phyloP scores from a whole-genome alignment of 1,140 invertebrate genomes.

The Piezodorus guildinii region DNA sequence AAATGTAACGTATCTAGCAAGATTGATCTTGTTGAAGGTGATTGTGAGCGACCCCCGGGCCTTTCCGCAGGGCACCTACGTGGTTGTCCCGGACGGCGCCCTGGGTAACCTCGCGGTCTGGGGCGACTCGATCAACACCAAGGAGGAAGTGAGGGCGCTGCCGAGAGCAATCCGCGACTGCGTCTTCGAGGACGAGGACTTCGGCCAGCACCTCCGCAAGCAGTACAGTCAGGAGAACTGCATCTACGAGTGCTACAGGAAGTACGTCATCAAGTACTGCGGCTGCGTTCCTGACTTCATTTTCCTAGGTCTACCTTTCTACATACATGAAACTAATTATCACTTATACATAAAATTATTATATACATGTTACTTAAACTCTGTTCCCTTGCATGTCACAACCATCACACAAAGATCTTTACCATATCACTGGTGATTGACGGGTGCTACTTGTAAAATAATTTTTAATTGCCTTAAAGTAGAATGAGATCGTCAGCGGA shows the following conservation, averaged over 20 bases:
- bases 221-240: slow-evolving; percentile 29
- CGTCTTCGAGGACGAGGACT: slow-evolving; percentile 4
- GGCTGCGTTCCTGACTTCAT: slow-evolving; percentile 30
- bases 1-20: no score
- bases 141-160: background rate
- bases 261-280: slow-evolving; percentile 26
- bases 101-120: slow-evolving; percentile 24
- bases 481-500: no score
- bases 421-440: no score
- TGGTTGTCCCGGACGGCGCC: slow-evolving; percentile 21
- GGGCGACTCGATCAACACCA: slow-evolving; percentile 25
- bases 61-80: slow-evolving; percentile 24
- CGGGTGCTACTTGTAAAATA: no score
- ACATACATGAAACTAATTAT: no score
- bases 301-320: no score
- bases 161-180: background rate
- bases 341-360: no score
- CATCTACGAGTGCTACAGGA: slow-evolving; percentile 26
- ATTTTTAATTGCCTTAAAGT: no score
- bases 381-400: no score
- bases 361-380: no score
- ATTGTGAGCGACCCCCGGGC: slow-evolving; percentile 26
- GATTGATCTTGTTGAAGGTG: slow-evolving; percentile 22
- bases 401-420: no score
- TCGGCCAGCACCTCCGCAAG: background rate